Evolutionary conservation across 1,140 invertebrate genomes (phyloP), one percentile per base, ranked within the genome.

Genomic region (Bombus terrestris): DNA sequence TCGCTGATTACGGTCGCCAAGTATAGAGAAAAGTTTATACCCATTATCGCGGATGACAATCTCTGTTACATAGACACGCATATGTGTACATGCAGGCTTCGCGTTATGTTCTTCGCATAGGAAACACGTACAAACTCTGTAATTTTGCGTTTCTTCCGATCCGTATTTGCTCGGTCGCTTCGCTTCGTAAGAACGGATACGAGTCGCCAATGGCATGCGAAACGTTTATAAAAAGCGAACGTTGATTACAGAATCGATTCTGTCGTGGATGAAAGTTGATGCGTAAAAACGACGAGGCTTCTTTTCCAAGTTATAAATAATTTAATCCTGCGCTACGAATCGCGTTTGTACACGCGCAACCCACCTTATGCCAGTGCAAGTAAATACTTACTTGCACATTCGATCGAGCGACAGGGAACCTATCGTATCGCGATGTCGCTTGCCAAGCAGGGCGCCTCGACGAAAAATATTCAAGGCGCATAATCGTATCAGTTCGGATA

Each of bases 31-130:
- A 74, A 57, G 35, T 57, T 64, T 32, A 53, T 53, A 37, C 35
- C 15, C 57, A 18, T 89, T 86, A 86, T 84, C 88, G 88, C 88
- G 88, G 62, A 83, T 83, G 88, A 89, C 88, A 89, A 89, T 89
- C 88, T 89, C 72, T 78, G 83, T 74, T 77, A 69, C 72, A 35
- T 69, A 85, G 37, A 59, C 53, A 59, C 47, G 43, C 12, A 18
- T 57, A 25, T 4, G n/a, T 18, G 35, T 43, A 32, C 32, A 53
- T 37, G 35, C 28, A 35, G 35, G 39, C 32, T 22, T 81, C 43
- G 18, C 15, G 22, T 62, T 39, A 13, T 28, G 15, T 35, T 66
- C 4, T 15, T n/a, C 66, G 18, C 15, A 39, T 41, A 13, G 12
- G 15, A 18, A 57, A 37, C 9, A 2, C 15, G 2, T 3, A 22